phyloP scores from a whole-genome alignment of 2,797 vertebrate species.

The Loris lydekkerianus region DNA sequence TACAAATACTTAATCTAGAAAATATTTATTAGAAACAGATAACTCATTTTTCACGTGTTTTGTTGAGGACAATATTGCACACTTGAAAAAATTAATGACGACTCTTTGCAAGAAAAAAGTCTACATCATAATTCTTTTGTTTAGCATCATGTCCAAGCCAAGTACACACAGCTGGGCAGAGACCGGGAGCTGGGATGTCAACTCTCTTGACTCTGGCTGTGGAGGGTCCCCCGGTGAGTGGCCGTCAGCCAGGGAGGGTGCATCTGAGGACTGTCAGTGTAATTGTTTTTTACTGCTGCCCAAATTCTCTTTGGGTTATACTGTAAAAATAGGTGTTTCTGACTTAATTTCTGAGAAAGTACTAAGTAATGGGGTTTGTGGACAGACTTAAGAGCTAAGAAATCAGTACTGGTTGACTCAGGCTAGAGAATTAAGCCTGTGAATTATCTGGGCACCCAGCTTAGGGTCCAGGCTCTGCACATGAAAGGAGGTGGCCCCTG shows the following conservation, averaged over 20 bases:
- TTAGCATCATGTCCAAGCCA: constrained; percentile 1
- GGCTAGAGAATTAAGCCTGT: neutral
- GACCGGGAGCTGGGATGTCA: accelerated
- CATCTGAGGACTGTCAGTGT: neutral
- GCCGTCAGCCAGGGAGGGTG: neutral
- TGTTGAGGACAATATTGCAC: constrained; percentile 74
- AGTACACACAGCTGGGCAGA: neutral
- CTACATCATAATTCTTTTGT: constrained; percentile 76
- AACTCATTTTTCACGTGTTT: constrained; percentile 85
- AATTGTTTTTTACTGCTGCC: neutral
- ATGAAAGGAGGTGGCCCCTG: accelerated
- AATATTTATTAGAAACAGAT: constrained; percentile 87
- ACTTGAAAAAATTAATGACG: constrained; percentile 82
- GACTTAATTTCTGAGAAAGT: constrained; percentile 63
- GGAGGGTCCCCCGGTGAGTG: accelerated
- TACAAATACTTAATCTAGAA: constrained; percentile 87
- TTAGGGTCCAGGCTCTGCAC: neutral
- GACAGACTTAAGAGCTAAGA: neutral
- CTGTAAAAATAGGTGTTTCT: constrained; percentile 66
- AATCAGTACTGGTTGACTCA: accelerated
- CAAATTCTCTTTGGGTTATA: neutral
- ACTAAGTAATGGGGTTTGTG: constrained; percentile 45
- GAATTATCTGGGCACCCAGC: neutral
- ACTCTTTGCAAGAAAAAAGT: constrained; percentile 67
- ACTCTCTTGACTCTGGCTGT: neutral